A percentile compares a stretch with the other conserved stretches of the same genome.
Evolutionary conservation across 2,797 vertebrate species (phyloP).

Genomic region (Emydoidea blandingii): DNA sequence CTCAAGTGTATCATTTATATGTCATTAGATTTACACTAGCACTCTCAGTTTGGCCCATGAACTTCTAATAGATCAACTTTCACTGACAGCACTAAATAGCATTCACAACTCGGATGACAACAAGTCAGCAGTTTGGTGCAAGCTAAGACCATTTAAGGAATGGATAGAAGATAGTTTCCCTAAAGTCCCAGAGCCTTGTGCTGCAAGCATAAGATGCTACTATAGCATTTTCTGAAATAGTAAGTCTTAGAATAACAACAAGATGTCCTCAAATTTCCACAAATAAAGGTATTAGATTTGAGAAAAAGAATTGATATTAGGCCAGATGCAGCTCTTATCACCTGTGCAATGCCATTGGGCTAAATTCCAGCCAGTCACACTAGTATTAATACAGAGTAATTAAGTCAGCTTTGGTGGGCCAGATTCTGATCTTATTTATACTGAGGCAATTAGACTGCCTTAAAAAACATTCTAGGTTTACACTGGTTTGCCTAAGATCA

Average conservation of each 20-base stretch:
- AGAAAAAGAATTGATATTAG: neutral
- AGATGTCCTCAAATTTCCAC: conserved; percentile 26
- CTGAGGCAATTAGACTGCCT: neutral
- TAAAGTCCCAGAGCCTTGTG: conserved; percentile 27
- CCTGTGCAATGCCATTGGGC: neutral
- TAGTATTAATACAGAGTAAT: neutral
- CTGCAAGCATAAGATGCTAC: conserved; percentile 22
- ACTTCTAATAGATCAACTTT: conserved; percentile 32
- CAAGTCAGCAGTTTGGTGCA: conserved; percentile 63
- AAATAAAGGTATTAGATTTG: neutral
- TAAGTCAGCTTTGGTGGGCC: neutral
- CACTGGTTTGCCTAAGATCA: neutral
- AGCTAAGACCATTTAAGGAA: conserved; percentile 60
- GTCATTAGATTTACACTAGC: neutral
- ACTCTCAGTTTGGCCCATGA: neutral
- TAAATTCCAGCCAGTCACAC: neutral
- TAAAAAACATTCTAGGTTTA: neutral
- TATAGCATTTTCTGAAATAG: conserved; percentile 37
- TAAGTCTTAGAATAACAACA: conserved; percentile 18
- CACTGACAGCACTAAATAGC: conserved; percentile 41
- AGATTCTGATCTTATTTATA: neutral
- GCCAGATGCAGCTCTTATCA: neutral
- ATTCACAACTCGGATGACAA: conserved; percentile 36
- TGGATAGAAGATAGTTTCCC: conserved; percentile 16
- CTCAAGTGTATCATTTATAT: neutral